phyloP scores from a whole-genome alignment of 2,113 vertebrate species.

The Ahaetulla prasina region DNA sequence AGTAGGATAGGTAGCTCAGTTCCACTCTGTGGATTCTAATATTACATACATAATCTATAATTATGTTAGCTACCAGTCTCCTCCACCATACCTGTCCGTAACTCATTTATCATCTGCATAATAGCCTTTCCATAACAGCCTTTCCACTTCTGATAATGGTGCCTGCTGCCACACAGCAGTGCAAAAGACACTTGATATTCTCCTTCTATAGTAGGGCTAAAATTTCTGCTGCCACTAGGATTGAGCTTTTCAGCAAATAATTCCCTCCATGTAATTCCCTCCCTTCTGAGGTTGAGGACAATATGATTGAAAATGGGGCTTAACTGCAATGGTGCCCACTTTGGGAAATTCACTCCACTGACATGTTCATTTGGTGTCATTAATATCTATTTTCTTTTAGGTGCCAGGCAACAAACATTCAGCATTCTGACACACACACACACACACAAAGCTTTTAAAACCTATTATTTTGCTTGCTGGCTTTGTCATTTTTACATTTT shows the following conservation, averaged over 20 bases:
- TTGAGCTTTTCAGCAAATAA: neutral
- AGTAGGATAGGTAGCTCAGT: neutral
- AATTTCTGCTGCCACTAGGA: neutral
- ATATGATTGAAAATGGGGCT: neutral
- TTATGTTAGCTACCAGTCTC: neutral
- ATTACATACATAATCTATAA: neutral
- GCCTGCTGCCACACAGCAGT: neutral
- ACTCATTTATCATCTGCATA: neutral
- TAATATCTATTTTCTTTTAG: neutral
- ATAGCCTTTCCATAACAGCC: neutral
- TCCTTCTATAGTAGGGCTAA: neutral
- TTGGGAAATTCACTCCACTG: neutral
- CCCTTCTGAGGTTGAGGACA: neutral
- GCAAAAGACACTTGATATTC: neutral
- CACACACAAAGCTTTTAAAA: neutral
- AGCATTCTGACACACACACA: neutral
- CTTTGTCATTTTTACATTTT: neutral
- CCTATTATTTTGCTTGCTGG: neutral
- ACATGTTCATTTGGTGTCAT: neutral
- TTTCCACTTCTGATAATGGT: neutral
- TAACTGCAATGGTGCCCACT: neutral
- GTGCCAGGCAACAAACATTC: neutral
- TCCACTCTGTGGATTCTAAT: neutral
- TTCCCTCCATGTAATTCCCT: neutral
- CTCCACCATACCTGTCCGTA: neutral